Base-by-base conservation (phyloP, 2,797 vertebrate genomes). In the Mormyrus hasselquistii region DNA sequence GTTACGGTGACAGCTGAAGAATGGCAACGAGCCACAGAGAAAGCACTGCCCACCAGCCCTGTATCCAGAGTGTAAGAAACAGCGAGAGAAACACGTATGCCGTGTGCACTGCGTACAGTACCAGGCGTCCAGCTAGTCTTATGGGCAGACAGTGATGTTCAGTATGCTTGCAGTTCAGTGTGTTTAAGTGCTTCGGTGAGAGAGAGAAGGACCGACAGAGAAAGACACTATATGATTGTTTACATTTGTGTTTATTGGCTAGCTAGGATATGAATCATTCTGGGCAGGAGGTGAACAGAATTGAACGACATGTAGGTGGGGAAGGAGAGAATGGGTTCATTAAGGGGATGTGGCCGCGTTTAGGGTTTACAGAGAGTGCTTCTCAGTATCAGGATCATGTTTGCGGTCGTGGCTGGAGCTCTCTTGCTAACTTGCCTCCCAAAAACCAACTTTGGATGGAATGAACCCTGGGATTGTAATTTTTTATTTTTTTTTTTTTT, bases 21-120 rank as follows among this genome's bases (percentile, higher is more conserved):
- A 94, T 69, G 88, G 90, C 93, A 94, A 93, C 92, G 93, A 95
- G 92, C 93, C 94, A 94, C 93, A 93, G 94, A 91, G 89, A 92
- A 93, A 94, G 92, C 93, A 92, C 57, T 90, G 69, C 89, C 84
- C 91, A 89, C 90, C 93, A 93, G 91, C 89, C 92, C 92, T 90
- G 79, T 86, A 90, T 89, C 89, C 52, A 87, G 91, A 79, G 38
- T 82, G 76, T 44, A 9, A 82, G 41, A 47, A 47, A n/a, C 16
- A n/a, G 76, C 0, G 1, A 3, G 41, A 47, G 76, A 22, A n/a
- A 82, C 76, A 82, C 8, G n/a, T 41, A 44, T 87, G 88, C 90
- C 91, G 91, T 90, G 92, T 89, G 88, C 91, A 90, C 89, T 89
- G 87, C 22, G n/a, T 88, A 86, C 88, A n/a, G n/a, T 88, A 86